phyloP scores from a whole-genome alignment of 1,140 invertebrate species.

The Drosophila saltans region DNA sequence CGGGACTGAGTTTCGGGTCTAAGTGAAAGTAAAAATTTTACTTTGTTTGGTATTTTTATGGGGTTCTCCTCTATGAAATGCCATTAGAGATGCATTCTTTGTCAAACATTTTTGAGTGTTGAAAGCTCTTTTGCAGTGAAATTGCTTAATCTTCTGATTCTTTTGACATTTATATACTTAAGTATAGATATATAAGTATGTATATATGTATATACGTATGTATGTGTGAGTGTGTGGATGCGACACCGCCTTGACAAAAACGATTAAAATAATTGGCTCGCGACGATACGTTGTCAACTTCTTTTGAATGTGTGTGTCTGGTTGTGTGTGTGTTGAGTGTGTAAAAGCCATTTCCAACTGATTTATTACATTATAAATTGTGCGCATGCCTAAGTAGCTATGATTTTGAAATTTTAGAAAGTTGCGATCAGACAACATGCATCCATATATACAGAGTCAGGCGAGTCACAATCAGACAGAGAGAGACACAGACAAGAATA shows the following conservation, averaged over 20 bases:
- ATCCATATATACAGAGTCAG: not conserved
- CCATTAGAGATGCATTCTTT: slow-evolving; percentile 75
- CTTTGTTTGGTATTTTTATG: slow-evolving; percentile 64
- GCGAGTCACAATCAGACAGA: slow-evolving; percentile 24
- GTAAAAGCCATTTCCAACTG: slow-evolving; percentile 75
- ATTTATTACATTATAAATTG: slow-evolving; percentile 81
- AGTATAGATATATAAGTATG: slow-evolving; percentile 19
- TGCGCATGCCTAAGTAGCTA: slow-evolving; percentile 79
- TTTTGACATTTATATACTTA: slow-evolving; percentile 15
- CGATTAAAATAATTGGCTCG: slow-evolving; percentile 80
- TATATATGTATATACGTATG: too few species aligned
- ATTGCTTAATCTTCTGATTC: slow-evolving; percentile 72
- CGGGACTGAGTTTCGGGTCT: slow-evolving; percentile 34
- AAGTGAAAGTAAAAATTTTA: slow-evolving; percentile 74
- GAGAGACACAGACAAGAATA: slow-evolving; percentile 22
- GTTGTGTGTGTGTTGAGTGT: slow-evolving; percentile 58
- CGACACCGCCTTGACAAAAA: slow-evolving; percentile 62
- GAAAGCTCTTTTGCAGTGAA: slow-evolving; percentile 74
- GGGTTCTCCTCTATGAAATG: slow-evolving; percentile 25
- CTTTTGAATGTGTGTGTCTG: slow-evolving; percentile 48
- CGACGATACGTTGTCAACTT: slow-evolving; percentile 49
- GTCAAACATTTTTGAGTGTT: slow-evolving; percentile 68
- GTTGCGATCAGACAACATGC: slow-evolving; percentile 40
- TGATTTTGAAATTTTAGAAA: slow-evolving; percentile 77
- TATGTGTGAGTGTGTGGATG: too few species aligned